Evolutionary conservation across 1,140 invertebrate genomes (phyloP).

Genomic region (Aricia agestis): DNA sequence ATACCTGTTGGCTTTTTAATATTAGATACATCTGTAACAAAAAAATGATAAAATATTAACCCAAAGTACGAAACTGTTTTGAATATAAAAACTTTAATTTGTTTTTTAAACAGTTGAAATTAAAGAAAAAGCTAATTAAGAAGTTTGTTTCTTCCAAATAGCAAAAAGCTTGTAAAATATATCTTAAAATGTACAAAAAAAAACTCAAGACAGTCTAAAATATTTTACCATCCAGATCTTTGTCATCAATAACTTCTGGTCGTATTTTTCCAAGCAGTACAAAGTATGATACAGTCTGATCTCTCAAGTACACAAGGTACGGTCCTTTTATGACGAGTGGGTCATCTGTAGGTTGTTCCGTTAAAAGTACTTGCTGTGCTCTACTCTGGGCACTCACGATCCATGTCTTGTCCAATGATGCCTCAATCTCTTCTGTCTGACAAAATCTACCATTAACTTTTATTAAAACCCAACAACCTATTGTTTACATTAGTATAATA

Average conservation of each 20-base stretch:
- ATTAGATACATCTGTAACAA: constrained; percentile 80
- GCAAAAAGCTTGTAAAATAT: too few relatives aligned
- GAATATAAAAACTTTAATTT: too few relatives aligned
- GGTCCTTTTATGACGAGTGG: constrained; percentile 93
- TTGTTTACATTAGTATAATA: too few relatives aligned
- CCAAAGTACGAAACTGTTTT: too few relatives aligned
- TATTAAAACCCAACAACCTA: not conserved
- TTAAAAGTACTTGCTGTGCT: constrained; percentile 84
- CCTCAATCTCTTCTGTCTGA: constrained; percentile 81
- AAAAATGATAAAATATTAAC: not conserved
- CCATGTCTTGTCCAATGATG: constrained; percentile 93
- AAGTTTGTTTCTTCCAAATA: too few relatives aligned
- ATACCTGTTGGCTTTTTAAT: constrained; percentile 79
- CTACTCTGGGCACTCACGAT: constrained; percentile 93
- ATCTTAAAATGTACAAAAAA: too few relatives aligned
- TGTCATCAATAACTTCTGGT: constrained; percentile 57
- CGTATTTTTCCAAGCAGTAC: constrained; percentile 80
- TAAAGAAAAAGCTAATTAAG: too few relatives aligned
- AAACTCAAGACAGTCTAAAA: too few relatives aligned
- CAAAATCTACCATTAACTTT: constrained; percentile 47
- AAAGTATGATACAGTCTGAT: constrained; percentile 90
- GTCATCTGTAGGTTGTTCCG: constrained; percentile 80
- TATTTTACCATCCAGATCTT: constrained; percentile 80
- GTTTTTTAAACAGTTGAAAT: too few relatives aligned
- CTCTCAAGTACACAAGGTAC: constrained; percentile 87